A percentile compares a stretch with the other conserved stretches of the same genome.
These are phyloP conservation scores for Alentia gelatinosa DNA, from an alignment of 2,888 invertebrate genomes.

Conservation along the genomic window DNA sequence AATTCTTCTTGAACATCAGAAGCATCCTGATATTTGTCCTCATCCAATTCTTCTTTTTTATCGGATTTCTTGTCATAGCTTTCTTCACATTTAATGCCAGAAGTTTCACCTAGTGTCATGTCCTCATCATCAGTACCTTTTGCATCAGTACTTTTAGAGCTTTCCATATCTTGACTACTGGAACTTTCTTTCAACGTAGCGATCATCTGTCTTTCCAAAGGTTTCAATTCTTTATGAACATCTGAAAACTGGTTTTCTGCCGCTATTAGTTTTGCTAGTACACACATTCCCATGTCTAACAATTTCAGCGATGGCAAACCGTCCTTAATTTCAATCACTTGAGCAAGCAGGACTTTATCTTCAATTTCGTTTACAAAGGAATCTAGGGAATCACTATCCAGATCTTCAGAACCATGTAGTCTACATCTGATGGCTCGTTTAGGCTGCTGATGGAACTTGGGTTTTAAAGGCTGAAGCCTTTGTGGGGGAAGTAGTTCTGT, in stretches of 20 bases:
- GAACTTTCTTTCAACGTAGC: neutral
- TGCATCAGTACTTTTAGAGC: too few relatives aligned
- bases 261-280: neutral
- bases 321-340: neutral
- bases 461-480: slow-evolving; percentile 61
- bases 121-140: too few relatives aligned
- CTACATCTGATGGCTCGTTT: slow-evolving; percentile 66
- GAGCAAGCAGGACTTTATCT: neutral
- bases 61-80: too few relatives aligned
- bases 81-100: too few relatives aligned
- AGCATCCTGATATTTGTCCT: neutral
- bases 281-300: neutral
- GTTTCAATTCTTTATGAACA: neutral
- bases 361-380: slow-evolving; percentile 65
- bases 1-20: neutral
- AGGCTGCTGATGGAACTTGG: slow-evolving; percentile 62
- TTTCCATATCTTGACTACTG: neutral
- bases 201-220: neutral
- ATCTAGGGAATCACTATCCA: slow-evolving; percentile 64
- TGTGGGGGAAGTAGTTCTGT: slow-evolving; percentile 62
- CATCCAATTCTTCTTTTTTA: too few relatives aligned
- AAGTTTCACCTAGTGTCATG: too few relatives aligned
- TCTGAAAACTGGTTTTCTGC: neutral
- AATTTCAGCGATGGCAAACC: neutral
- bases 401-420: slow-evolving; percentile 61